Conservation (phyloP, 1,140 invertebrate genomes). For the Tetragnatha versicolor region DNA sequence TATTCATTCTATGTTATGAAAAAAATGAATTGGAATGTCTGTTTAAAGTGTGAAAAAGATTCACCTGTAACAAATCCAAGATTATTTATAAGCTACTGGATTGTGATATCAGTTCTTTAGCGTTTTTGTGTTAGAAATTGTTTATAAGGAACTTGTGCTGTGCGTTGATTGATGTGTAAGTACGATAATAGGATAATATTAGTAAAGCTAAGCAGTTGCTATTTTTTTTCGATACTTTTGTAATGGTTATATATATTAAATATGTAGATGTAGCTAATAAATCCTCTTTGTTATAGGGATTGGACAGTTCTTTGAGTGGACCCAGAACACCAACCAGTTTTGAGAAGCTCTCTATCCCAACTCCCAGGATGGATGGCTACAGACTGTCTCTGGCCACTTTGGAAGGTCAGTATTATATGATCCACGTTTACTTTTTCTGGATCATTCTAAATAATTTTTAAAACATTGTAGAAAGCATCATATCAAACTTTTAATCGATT, state of each 20-base stretch:
- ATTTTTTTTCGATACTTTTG: not conserved
- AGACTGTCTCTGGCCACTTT: slow-evolving; percentile 91
- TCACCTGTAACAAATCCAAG: too few relatives aligned
- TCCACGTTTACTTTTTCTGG: too few relatives aligned
- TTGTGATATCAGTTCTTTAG: too few relatives aligned
- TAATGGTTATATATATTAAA: not conserved
- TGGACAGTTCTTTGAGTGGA: slow-evolving; percentile 68
- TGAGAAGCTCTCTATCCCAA: slow-evolving; percentile 61
- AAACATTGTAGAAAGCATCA: too few relatives aligned
- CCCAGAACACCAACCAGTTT: slow-evolving; percentile 70
- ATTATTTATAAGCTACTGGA: too few relatives aligned
- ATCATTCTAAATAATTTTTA: too few relatives aligned
- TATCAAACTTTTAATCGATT: too few relatives aligned
- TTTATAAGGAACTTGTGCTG: too few relatives aligned
- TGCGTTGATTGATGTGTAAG: not conserved
- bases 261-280: not conserved
- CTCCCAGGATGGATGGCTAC: slow-evolving; percentile 82
- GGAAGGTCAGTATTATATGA: slow-evolving; percentile 72
- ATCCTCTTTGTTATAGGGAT: slow-evolving; percentile 67
- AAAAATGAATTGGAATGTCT: too few relatives aligned
- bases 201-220: not conserved
- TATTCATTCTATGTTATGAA: too few relatives aligned
- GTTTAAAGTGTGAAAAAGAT: too few relatives aligned
- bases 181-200: not conserved
- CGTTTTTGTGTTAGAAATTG: too few relatives aligned